phyloP scores from a whole-genome alignment of 2,888 invertebrate species.

The Drosophila anomalata region DNA sequence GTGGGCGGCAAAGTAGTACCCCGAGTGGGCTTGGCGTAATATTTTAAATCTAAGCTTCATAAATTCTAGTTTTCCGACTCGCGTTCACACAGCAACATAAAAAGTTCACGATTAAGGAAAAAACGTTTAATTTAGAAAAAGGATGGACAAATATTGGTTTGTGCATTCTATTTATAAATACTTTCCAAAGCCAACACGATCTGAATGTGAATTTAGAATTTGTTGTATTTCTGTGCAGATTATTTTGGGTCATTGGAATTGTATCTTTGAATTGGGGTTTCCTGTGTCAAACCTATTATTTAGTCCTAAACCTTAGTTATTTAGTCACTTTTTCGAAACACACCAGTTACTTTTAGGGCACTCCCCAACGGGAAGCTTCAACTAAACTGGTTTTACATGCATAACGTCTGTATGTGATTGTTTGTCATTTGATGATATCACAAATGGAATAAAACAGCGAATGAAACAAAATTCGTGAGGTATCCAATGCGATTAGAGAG shows the following conservation, averaged over 20 bases:
- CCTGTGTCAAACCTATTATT: not conserved
- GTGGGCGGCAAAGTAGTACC: not conserved
- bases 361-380: conserved; percentile 4
- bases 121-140: not conserved
- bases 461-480: conserved; percentile 10
- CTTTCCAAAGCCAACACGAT: not conserved
- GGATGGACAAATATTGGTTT: not conserved
- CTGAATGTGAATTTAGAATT: not conserved
- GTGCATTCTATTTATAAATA: not conserved
- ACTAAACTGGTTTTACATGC: conserved; percentile 25
- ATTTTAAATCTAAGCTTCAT: too few species aligned
- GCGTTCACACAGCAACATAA: not conserved
- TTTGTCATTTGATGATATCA: conserved; percentile 30
- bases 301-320: too few species aligned
- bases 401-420: not conserved
- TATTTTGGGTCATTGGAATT: not conserved
- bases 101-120: not conserved
- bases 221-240: too few species aligned
- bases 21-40: not conserved
- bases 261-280: not conserved
- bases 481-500: not conserved
- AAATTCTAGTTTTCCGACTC: not conserved
- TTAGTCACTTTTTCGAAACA: conserved; percentile 1
- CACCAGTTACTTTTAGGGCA: not conserved
- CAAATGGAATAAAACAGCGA: conserved; percentile 25